Percentiles rank a stretch among this genome's conserved stretches.
phyloP scores from a whole-genome alignment of 30 jellyfish, hydroid and myxozoan species.

The Sanderia malayensis region DNA sequence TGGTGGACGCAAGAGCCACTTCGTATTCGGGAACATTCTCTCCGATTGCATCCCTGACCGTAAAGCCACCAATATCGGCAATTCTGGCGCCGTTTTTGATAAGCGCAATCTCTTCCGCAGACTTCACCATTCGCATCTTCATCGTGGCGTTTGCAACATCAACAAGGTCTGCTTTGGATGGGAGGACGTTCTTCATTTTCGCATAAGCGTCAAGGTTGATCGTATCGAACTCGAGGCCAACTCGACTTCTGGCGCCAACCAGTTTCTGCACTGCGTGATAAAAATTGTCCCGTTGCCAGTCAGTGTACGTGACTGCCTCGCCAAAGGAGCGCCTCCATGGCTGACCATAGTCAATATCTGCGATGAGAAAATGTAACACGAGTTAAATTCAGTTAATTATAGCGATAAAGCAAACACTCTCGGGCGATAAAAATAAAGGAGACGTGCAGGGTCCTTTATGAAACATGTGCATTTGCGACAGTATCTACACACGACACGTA shows the following conservation, averaged over 20 bases:
- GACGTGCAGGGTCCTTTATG: too few relatives aligned
- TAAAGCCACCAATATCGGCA: slow-evolving; percentile 84
- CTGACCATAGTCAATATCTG: slow-evolving; percentile 89
- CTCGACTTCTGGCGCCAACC: slow-evolving; percentile 55
- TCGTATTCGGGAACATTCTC: slow-evolving; percentile 81
- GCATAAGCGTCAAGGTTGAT: slow-evolving; percentile 41
- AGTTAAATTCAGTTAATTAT: too few relatives aligned
- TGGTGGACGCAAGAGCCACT: slow-evolving; percentile 71
- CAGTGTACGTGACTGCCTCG: slow-evolving; percentile 78
- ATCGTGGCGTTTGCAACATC: slow-evolving; percentile 75
- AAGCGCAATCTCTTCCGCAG: slow-evolving; percentile 84
- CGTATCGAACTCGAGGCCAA: slow-evolving; percentile 81
- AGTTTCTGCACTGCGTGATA: slow-evolving; percentile 62
- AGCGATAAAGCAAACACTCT: too few relatives aligned
- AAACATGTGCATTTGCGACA: too few relatives aligned
- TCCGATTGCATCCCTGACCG: slow-evolving; percentile 57
- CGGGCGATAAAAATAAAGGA: too few relatives aligned
- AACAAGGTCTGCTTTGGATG: slow-evolving; percentile 61
- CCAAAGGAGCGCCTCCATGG: slow-evolving; percentile 84
- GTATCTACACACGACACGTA: too few relatives aligned
- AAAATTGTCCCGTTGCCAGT: slow-evolving; percentile 86
- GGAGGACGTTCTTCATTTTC: slow-evolving; percentile 65
- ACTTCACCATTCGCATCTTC: slow-evolving; percentile 69
- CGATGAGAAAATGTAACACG: not conserved
- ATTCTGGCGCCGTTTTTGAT: slow-evolving; percentile 78